These are phyloP conservation scores for Numenius phaeopus DNA, from an alignment of 2,797 vertebrate species.

Conservation along the genomic window DNA sequence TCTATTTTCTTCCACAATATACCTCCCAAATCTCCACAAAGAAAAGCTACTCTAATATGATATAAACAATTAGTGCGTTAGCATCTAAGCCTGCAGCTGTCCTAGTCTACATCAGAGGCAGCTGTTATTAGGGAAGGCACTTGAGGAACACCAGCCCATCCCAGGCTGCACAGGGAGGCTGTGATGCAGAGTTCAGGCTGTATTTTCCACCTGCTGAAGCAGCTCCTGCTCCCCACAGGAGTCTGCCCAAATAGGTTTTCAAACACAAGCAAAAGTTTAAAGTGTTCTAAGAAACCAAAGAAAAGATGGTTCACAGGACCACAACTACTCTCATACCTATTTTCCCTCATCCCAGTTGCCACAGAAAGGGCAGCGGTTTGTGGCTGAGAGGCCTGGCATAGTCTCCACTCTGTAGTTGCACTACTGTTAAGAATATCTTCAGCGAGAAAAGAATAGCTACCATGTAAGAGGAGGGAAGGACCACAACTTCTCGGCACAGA, in stretches of 20 bases:
- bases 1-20: neutral
- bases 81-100: neutral
- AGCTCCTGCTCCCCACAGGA: neutral
- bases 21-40: neutral
- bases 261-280: neutral
- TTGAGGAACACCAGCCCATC: neutral
- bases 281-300: neutral
- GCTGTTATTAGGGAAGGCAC: neutral
- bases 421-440: neutral
- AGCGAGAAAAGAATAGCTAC: fast-evolving
- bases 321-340: fast-evolving
- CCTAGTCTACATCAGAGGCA: neutral
- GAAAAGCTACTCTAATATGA: neutral
- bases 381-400: fast-evolving
- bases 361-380: fast-evolving
- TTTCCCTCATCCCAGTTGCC: neutral
- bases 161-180: too few species aligned
- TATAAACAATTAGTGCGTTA: neutral
- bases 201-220: neutral
- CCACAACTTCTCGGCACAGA: neutral
- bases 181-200: fast-evolving
- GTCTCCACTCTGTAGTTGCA: neutral
- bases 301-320: fast-evolving
- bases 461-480: fast-evolving
- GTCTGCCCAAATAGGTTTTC: fast-evolving